A percentile compares a stretch with the other conserved stretches of the same genome.
These are phyloP conservation scores for Ophioninae sp. DNA, from an alignment of 2,888 invertebrate species.

Conservation along the genomic window DNA sequence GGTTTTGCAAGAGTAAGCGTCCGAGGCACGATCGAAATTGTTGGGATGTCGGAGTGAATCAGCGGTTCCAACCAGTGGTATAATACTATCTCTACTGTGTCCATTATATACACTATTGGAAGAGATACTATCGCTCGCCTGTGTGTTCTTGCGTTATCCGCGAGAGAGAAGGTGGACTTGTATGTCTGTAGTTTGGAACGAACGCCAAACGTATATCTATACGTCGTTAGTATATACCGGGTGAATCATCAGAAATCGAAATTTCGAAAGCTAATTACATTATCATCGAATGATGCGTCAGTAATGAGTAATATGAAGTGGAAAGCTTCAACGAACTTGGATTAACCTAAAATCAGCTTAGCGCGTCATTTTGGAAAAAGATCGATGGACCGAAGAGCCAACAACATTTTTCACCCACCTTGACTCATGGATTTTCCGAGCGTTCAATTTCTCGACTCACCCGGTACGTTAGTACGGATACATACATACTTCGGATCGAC, in stretches of 20 bases:
- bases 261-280: too few species aligned
- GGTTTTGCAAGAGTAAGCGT: constrained; percentile 32
- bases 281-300: too few species aligned
- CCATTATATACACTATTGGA: constrained; percentile 24
- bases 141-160: constrained; percentile 15
- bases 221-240: neutral
- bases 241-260: neutral
- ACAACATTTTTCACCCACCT: neutral
- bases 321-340: too few species aligned
- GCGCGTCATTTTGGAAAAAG: neutral
- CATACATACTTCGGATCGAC: neutral
- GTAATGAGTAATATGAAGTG: too few species aligned
- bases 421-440: neutral
- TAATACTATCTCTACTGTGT: constrained; percentile 41
- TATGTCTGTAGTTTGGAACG: constrained; percentile 23
- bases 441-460: neutral
- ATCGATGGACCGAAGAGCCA: neutral
- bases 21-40: constrained; percentile 46
- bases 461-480: neutral
- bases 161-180: constrained; percentile 16
- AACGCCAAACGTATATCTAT: neutral
- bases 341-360: neutral
- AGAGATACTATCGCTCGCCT: constrained; percentile 30
- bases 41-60: constrained; percentile 47
- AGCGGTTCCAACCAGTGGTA: constrained; percentile 44